Conservation (phyloP, 2,797 vertebrate genomes). For the Falco novaeseelandiae region DNA sequence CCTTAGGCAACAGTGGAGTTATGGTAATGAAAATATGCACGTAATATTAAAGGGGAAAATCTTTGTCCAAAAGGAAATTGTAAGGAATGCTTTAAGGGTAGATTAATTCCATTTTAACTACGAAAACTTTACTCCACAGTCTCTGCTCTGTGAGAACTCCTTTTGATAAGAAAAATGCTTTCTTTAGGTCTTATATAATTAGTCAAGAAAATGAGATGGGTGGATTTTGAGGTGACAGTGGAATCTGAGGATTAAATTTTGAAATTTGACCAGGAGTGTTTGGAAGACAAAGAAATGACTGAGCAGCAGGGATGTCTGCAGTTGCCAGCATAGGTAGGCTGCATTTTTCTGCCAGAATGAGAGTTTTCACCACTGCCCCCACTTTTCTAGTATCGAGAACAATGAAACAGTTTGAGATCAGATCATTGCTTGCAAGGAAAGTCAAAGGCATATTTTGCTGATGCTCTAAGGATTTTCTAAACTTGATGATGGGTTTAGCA, state of each 20-base stretch:
- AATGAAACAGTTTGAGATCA: neutral
- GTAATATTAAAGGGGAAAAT: neutral
- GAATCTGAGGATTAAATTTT: constrained; percentile 21
- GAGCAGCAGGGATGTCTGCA: neutral
- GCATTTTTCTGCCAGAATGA: neutral
- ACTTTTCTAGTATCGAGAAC: neutral
- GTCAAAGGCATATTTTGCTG: neutral
- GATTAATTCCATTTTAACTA: neutral
- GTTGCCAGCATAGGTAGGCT: neutral
- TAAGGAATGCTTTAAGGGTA: constrained; percentile 13
- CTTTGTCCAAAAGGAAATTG: neutral
- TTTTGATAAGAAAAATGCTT: constrained; percentile 20
- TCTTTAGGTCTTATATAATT: neutral
- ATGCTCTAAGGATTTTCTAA: neutral
- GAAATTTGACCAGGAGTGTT: neutral
- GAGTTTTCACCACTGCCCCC: neutral
- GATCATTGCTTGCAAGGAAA: neutral
- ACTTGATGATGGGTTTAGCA: neutral
- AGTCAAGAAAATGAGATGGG: neutral
- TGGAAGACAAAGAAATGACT: neutral
- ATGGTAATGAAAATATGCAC: constrained; percentile 1
- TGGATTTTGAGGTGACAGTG: neutral
- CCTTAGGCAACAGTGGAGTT: neutral
- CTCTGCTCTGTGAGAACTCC: neutral
- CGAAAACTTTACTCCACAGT: neutral